These are phyloP conservation scores for Zoanthus gigantus DNA, from an alignment of 92 coral and sea anemone species.

Conservation along the genomic window DNA sequence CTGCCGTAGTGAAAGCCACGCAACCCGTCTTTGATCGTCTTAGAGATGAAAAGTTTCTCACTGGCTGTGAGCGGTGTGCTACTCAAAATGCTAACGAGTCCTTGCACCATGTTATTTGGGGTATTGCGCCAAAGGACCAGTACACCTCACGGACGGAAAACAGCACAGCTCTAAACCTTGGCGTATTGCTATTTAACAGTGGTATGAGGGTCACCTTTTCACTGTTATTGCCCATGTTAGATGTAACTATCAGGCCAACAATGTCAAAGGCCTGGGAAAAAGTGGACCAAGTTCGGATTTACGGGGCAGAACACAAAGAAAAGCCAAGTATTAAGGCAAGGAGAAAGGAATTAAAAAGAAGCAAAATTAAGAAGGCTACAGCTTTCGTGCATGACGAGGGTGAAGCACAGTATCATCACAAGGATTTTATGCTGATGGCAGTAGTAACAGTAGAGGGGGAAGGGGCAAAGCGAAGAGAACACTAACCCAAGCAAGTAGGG, in stretches of 20 bases:
- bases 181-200: conserved; percentile 41
- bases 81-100: conserved; percentile 64
- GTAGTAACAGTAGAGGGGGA: conserved; percentile 2
- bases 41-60: conserved; percentile 55
- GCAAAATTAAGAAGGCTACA: too few relatives aligned
- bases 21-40: conserved; percentile 53
- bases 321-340: neutral
- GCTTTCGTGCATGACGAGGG: neutral
- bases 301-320: conserved; percentile 51
- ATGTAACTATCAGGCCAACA: conserved; percentile 20
- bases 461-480: neutral
- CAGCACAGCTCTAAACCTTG: conserved; percentile 44
- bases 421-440: conserved; percentile 2
- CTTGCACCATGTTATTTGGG: conserved; percentile 73
- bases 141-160: conserved; percentile 57
- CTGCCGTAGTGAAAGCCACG: conserved; percentile 60
- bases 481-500: neutral
- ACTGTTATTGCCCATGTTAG: conserved; percentile 42
- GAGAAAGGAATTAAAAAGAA: too few relatives aligned
- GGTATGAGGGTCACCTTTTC: conserved; percentile 49
- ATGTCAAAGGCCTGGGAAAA: conserved; percentile 53
- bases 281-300: conserved; percentile 35
- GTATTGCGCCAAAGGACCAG: conserved; percentile 70
- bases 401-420: neutral
- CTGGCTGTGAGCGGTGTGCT: conserved; percentile 59